Base-by-base conservation (phyloP, 2,888 invertebrate genomes). In the Aspidiotus destructor region DNA sequence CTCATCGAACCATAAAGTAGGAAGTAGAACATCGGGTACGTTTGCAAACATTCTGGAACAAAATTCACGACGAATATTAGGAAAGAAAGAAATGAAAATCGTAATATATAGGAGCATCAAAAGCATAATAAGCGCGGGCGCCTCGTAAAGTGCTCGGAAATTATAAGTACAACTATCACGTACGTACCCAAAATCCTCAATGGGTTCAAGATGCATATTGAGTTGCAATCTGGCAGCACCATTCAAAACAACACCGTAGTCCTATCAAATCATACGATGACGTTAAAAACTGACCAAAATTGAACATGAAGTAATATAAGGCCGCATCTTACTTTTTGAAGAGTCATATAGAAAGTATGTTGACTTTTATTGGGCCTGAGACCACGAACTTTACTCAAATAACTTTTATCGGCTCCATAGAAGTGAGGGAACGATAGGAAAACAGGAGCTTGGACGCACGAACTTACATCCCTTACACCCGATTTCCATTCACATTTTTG, bases 1-100 rank as follows among this genome's bases (percentile, higher is more conserved):
- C 75, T 91, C 85, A 74, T 87, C 85, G 73, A 91, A 86, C 89
- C 90, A 91, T 70, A 91, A 81, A 68, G 88, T 81, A 0, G 91
- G 91, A 73, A 90, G 84, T 75, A 84, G 84, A 72, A 86, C 80
- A 65, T 78, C 81, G 0, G 88, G 89, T 0, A 87, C 83, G 28
- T 48, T n/a, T 1, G 85, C 77, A 72, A 82, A 80, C 76, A 84
- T 88, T 57, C 88, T 75, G 0, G 87, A 89, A 79, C 16, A 80
- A 78, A 55, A 67, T 28, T 28, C 28, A 28, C 28, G 28, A 28
- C 28, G 28, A 28, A 28, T 28, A 28, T 28, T 28, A 28, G 28
- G 28, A 28, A 28, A 28, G 28, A 28, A 28, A 5, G 28, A 28
- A 28, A 28, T 28, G 28, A n/a, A n/a, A n/a, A 28, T 28, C 28